phyloP scores from a whole-genome alignment of 2,113 vertebrate genomes.

The Pandion haliaetus region DNA sequence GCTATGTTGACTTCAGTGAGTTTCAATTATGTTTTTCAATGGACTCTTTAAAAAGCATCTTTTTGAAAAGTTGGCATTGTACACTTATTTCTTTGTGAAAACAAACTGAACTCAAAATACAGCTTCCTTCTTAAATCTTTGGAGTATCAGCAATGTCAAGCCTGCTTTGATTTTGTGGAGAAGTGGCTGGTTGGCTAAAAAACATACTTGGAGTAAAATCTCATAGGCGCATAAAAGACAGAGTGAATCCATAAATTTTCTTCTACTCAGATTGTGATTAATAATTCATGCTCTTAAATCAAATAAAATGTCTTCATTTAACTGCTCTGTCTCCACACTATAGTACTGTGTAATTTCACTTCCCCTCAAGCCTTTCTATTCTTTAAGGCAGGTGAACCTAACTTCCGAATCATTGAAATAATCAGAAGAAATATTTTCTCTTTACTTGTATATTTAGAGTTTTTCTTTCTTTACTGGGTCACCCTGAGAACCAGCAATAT shows the following conservation, averaged over 20 bases:
- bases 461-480: neutral
- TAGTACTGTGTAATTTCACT: neutral
- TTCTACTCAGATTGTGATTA: neutral
- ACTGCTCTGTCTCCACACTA: neutral
- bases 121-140: neutral
- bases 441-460: neutral
- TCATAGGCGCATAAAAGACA: neutral
- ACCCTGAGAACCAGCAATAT: neutral
- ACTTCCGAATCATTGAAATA: neutral
- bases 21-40: neutral
- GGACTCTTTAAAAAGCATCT: neutral
- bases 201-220: neutral
- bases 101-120: neutral
- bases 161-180: neutral
- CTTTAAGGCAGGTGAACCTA: neutral
- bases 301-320: constrained; percentile 17
- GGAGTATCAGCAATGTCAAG: neutral
- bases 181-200: neutral
- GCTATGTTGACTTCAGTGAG: neutral
- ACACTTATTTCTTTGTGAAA: neutral
- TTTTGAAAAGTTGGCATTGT: neutral
- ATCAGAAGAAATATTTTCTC: neutral
- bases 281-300: constrained; percentile 18
- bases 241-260: neutral
- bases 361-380: neutral